A percentile compares a stretch with the other conserved stretches of the same genome.
Evolutionary conservation across 1,140 invertebrate species (phyloP).

Genomic region (Aphis gossypii): DNA sequence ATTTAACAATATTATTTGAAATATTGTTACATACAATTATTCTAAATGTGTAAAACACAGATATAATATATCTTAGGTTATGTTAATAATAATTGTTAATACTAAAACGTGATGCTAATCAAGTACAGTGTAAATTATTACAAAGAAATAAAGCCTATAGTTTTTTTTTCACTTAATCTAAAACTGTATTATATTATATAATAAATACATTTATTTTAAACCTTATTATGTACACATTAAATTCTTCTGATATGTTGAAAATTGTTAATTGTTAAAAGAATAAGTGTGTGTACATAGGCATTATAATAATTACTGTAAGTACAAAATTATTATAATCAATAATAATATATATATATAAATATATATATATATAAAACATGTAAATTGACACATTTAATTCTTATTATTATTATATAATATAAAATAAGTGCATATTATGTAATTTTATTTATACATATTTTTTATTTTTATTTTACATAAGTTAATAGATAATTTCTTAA

Average conservation of each 20-base stretch:
- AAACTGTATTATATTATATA: slow-evolving; percentile 2
- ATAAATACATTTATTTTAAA: slow-evolving; percentile 21
- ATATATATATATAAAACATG: slow-evolving; percentile 47
- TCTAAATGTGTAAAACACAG: slow-evolving; percentile 24
- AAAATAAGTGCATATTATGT: slow-evolving; percentile 4
- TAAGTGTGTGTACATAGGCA: slow-evolving; percentile 29
- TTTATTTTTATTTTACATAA: background rate
- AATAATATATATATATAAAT: background rate
- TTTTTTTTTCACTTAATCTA: slow-evolving; percentile 42
- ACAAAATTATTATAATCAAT: slow-evolving; percentile 22
- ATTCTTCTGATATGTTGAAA: slow-evolving; percentile 53
- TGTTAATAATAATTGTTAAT: slow-evolving; percentile 28
- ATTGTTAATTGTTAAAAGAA: slow-evolving; percentile 43
- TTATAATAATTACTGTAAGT: slow-evolving; percentile 33
- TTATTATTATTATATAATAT: slow-evolving; percentile 32
- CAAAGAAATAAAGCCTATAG: slow-evolving; percentile 30
- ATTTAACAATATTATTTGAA: background rate
- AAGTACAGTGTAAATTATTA: slow-evolving; percentile 18
- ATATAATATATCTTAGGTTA: slow-evolving; percentile 11
- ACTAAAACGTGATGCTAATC: background rate
- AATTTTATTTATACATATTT: background rate
- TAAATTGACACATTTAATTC: slow-evolving; percentile 56
- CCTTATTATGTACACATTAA: slow-evolving; percentile 21
- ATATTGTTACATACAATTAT: background rate
- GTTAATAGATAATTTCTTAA: background rate